phyloP scores from a whole-genome alignment of 2,113 vertebrate species.

The Platysternon megacephalum region DNA sequence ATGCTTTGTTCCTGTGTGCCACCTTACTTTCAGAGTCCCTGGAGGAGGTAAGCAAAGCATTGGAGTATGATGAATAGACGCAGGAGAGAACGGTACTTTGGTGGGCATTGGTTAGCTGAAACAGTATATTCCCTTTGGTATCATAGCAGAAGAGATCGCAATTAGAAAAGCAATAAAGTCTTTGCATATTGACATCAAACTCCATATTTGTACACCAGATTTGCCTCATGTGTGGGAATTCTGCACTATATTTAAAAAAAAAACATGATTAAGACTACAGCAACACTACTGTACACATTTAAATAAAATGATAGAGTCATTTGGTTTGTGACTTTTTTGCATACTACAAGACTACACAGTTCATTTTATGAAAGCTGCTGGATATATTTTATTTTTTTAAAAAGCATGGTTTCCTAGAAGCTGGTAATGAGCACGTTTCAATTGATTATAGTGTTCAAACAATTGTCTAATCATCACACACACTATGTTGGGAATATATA shows the following conservation, averaged over 20 bases:
- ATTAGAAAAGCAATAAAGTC: not conserved
- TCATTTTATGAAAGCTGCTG: not conserved
- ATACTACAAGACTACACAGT: not conserved
- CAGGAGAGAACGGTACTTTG: not conserved
- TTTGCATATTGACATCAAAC: slow-evolving; percentile 17
- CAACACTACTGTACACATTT: not conserved
- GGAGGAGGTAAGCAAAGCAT: slow-evolving; percentile 14
- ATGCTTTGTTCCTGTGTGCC: not conserved
- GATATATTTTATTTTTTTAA: not conserved
- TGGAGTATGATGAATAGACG: not conserved
- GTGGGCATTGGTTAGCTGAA: slow-evolving; percentile 3
- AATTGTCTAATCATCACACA: not conserved
- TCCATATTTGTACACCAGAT: slow-evolving; percentile 36
- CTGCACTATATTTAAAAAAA: not conserved
- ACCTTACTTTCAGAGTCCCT: slow-evolving; percentile 5
- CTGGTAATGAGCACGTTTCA: not conserved
- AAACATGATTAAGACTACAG: not conserved
- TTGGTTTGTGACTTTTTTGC: not conserved
- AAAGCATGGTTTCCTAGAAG: not conserved
- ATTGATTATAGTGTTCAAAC: not conserved
- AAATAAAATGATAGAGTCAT: not conserved
- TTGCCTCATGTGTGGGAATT: not conserved
- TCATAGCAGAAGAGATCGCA: slow-evolving; percentile 29
- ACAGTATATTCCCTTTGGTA: not conserved
- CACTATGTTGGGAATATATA: not conserved